These are phyloP conservation scores for Hirundichthys speculiger DNA, from an alignment of 2,113 vertebrate species.

Conservation along the genomic window DNA sequence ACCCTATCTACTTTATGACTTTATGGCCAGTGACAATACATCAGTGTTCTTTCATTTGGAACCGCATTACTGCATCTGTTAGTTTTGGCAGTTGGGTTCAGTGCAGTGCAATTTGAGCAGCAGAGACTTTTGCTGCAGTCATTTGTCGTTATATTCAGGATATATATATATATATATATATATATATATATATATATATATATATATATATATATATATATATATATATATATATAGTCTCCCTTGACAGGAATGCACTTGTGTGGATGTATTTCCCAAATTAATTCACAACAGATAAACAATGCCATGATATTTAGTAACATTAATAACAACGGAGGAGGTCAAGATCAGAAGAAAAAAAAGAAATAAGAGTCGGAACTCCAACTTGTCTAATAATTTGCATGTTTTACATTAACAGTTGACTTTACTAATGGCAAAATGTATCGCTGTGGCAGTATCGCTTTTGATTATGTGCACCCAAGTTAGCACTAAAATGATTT, in stretches of 20 bases:
- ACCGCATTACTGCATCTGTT: conserved; percentile 76
- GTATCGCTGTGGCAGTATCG: no score
- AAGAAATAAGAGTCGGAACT: not conserved
- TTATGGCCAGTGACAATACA: conserved; percentile 78
- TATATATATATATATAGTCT: conserved; percentile 31
- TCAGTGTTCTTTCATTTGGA: conserved; percentile 76
- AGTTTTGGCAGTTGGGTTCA: conserved; percentile 72
- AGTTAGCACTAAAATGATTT: not conserved
- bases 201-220: no score
- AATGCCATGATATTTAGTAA: conserved; percentile 4
- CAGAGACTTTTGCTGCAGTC: conserved; percentile 77
- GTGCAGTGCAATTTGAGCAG: conserved; percentile 76
- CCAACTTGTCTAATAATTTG: not conserved
- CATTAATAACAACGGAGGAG: not conserved
- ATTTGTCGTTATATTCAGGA: conserved; percentile 74
- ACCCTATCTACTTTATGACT: conserved; percentile 76
- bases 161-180: no score
- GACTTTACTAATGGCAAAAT: no score
- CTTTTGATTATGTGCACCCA: not conserved
- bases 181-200: no score
- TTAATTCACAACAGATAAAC: conserved; percentile 34
- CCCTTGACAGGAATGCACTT: conserved; percentile 34
- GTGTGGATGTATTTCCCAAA: conserved; percentile 29
- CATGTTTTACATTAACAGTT: no score
- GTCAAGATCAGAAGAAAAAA: not conserved